Percentiles rank a stretch among this genome's conserved stretches.
Conservation (phyloP, 2,888 invertebrate genomes). For the Leptodirus hochenwartii region DNA sequence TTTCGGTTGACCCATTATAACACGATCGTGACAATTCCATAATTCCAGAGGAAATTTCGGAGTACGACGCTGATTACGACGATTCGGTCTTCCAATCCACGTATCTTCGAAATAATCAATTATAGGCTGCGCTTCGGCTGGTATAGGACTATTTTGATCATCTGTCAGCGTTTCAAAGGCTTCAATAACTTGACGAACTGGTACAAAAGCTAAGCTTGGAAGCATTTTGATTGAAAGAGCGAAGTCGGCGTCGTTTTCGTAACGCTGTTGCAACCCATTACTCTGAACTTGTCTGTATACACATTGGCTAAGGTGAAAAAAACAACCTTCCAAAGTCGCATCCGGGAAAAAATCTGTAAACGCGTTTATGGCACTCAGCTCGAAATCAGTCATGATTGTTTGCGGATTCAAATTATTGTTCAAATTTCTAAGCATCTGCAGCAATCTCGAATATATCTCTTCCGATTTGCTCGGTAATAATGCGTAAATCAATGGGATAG, state of each 20-base stretch:
- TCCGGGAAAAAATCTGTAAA: too few relatives aligned
- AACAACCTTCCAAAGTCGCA: too few relatives aligned
- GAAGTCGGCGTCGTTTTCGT: slow-evolving; percentile 9
- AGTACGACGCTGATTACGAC: slow-evolving; percentile 2
- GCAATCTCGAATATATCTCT: too few relatives aligned
- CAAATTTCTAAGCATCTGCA: too few relatives aligned
- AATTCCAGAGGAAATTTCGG: slow-evolving; percentile 5
- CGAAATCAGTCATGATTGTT: too few relatives aligned
- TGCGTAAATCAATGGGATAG: too few relatives aligned
- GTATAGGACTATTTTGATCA: slow-evolving; percentile 3
- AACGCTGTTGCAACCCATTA: too few relatives aligned
- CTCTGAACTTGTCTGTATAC: too few relatives aligned
- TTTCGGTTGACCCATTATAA: slow-evolving; percentile 2
- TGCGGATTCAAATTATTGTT: too few relatives aligned
- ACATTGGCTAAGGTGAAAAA: too few relatives aligned
- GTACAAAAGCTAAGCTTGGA: slow-evolving; percentile 11
- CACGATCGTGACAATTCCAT: slow-evolving; percentile 7
- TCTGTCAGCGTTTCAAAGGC: slow-evolving; percentile 4
- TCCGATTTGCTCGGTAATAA: too few relatives aligned
- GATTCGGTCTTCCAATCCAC: slow-evolving; percentile 8
- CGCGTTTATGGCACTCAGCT: too few relatives aligned
- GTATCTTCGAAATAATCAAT: slow-evolving; percentile 10
- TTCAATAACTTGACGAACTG: slow-evolving; percentile 3
- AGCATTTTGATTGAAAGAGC: slow-evolving; percentile 10
- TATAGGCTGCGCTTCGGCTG: slow-evolving; percentile 5